phyloP scores from a whole-genome alignment of 2,888 invertebrate species.

The Brenthis hecate region DNA sequence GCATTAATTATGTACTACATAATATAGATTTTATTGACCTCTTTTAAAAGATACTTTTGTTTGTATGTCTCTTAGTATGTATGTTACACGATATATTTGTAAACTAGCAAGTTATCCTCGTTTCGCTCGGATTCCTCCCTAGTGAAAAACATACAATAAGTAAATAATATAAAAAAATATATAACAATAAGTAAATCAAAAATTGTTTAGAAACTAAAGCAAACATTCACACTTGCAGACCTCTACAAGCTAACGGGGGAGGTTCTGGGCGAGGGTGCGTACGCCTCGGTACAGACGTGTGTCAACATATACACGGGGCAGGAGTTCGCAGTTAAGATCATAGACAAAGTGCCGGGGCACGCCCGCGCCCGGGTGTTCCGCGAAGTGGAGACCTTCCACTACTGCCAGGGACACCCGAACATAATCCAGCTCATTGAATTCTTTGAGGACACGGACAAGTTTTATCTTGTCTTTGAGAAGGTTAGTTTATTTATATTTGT shows the following conservation, averaged over 20 bases:
- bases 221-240: slow-evolving; percentile 82
- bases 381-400: slow-evolving; percentile 99
- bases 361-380: slow-evolving; percentile 97
- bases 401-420: slow-evolving; percentile 98
- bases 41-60: too few relatives aligned
- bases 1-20: too few relatives aligned
- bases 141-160: not conserved
- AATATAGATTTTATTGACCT: too few relatives aligned
- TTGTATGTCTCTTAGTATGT: too few relatives aligned
- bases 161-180: not conserved
- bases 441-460: slow-evolving; percentile 98
- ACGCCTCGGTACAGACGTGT: slow-evolving; percentile 97
- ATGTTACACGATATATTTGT: too few relatives aligned
- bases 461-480: slow-evolving; percentile 99
- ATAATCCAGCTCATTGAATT: slow-evolving; percentile 98
- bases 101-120: too few relatives aligned
- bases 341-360: slow-evolving; percentile 97
- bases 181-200: not conserved
- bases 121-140: too few relatives aligned
- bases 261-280: slow-evolving; percentile 97
- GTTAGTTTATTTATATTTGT: slow-evolving; percentile 60
- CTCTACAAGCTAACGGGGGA: slow-evolving; percentile 97
- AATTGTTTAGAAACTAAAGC: not conserved
- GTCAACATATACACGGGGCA: slow-evolving; percentile 94
- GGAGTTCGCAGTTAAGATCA: slow-evolving; percentile 98